Percentiles rank a stretch among this genome's conserved stretches.
Conservation (phyloP, 2,797 vertebrate species). For the Enoplosus armatus region DNA sequence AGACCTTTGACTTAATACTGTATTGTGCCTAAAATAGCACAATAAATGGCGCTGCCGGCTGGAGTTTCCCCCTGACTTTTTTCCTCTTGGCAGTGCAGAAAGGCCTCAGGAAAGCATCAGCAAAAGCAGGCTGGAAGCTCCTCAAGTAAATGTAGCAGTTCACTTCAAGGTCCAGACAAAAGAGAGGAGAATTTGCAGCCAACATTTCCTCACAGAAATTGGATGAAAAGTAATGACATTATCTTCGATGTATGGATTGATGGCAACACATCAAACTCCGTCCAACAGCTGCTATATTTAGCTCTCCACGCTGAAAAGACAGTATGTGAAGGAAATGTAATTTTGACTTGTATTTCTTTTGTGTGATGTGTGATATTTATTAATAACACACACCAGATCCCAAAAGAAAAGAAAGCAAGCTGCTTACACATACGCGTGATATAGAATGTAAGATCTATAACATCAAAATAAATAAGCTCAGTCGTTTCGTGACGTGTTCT, state of each 20-base stretch:
- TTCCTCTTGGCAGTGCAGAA: constrained; percentile 39
- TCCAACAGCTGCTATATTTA: constrained; percentile 3
- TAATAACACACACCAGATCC: not conserved
- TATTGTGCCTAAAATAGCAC: constrained; percentile 69
- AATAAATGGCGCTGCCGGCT: constrained; percentile 36
- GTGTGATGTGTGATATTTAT: not conserved
- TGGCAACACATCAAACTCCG: constrained; percentile 8
- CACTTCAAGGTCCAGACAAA: constrained; percentile 12
- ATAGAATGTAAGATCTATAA: not conserved
- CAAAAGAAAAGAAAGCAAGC: not conserved
- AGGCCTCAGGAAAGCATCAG: constrained; percentile 42
- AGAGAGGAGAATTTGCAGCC: constrained; percentile 8
- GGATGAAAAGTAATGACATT: not conserved
- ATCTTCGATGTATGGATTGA: not conserved
- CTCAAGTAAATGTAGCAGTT: constrained; percentile 28
- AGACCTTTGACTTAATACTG: constrained; percentile 65
- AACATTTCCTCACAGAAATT: constrained; percentile 10
- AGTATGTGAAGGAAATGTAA: not conserved
- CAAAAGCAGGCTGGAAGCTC: constrained; percentile 36
- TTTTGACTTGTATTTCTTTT: not conserved
- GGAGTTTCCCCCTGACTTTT: constrained; percentile 59
- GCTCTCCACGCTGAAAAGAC: not conserved
- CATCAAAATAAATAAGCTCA: not conserved
- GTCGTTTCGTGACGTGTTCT: not conserved
- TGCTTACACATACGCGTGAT: not conserved